Evolutionary conservation across 1,140 invertebrate species (phyloP), one percentile per base, ranked within the genome.

Genomic region (Scaptomyza hsui): DNA sequence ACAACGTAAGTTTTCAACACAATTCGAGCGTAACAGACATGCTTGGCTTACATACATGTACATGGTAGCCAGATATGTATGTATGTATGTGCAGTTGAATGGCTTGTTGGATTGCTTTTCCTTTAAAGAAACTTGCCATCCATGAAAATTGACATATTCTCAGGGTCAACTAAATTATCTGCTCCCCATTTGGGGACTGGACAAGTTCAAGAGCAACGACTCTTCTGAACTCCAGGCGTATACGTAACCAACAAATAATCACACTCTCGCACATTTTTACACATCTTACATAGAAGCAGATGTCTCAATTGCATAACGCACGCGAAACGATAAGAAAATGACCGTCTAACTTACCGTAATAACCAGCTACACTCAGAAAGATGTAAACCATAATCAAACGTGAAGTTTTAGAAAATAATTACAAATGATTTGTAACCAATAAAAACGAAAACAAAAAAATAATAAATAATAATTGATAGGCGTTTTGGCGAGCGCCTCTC

Each of bases 381-480:
- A 91, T 55, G 73, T 91, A 90, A 89, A 91, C 83, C 89, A 91
- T 91, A 64, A 53, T 86, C 32, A 57, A 57, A 35, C 26, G 42
- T 15, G 47, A 42, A 48, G 35, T 62, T 45, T 57, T 41, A 15
- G 41, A 16, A 26, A 47, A 64, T 47, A 57, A 53, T 52, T 48
- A 32, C 41, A 57, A 26, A 59, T 60, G 12, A 32, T 12, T n/a
- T 2, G n/a, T 45, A 60, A 13, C 10, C 13, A 44, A 26, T 19
- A 13, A 44, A 61, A 41, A 63, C 21, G 5, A 64, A 80, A 70
- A 62, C 24, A 73, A 56, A 51, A 62, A 49, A 49, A 71, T 72
- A 57, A 45, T 60, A 72, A 63, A 37, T 15, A 72, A 88, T 75
- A 62, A 59, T 72, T 68, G 56, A 32, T 63, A 63, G 60, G 60